These are phyloP conservation scores for Sebastes alutus DNA, from an alignment of 2,797 vertebrate genomes.

Conservation along the genomic window DNA sequence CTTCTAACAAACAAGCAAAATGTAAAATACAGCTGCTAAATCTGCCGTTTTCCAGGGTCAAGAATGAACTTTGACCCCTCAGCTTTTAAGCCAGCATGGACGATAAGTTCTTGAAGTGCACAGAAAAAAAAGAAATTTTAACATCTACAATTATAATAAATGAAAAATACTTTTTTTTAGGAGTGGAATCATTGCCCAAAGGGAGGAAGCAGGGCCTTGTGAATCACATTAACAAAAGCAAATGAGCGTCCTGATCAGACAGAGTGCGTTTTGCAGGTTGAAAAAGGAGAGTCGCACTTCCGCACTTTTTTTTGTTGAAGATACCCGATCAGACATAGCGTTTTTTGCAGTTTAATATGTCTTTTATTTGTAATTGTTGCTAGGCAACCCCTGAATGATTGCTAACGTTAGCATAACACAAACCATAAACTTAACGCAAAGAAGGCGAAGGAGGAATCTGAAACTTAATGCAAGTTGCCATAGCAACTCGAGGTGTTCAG, in stretches of 20 bases:
- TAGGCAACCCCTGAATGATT: not conserved
- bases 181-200: not conserved
- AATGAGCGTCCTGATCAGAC: not conserved
- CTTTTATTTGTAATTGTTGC: not conserved
- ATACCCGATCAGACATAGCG: fast-evolving
- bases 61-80: not conserved
- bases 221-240: not conserved
- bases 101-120: not conserved
- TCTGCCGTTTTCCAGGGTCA: not conserved
- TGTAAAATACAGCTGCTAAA: not conserved
- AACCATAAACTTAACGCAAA: not conserved
- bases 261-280: no score
- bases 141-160: not conserved
- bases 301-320: no score
- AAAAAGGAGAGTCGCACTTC: no score
- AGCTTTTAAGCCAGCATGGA: not conserved
- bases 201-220: not conserved
- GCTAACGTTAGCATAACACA: not conserved
- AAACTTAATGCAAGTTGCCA: no score
- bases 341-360: not conserved
- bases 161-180: not conserved
- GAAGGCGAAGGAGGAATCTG: no score
- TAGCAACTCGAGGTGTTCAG: no score
- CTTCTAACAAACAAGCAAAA: not conserved
- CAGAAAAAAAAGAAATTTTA: not conserved